These are phyloP conservation scores for Piscicola geometra DNA, from an alignment of 2,888 invertebrate genomes.

Conservation along the genomic window DNA sequence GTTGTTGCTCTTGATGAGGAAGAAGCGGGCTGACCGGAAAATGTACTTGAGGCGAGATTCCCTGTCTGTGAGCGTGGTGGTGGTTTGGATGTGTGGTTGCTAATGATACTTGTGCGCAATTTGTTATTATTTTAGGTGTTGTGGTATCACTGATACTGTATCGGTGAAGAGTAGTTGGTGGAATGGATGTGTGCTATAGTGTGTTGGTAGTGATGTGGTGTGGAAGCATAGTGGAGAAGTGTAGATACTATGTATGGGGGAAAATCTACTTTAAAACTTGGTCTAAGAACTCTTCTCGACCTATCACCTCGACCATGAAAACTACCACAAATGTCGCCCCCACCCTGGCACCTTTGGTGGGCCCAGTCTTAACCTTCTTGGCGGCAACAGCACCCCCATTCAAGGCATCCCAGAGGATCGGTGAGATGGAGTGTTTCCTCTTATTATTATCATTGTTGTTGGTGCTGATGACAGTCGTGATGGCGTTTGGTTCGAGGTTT, in stretches of 20 bases:
- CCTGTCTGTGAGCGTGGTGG: conserved; percentile 37
- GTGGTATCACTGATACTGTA: too few relatives aligned
- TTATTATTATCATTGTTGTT: conserved; percentile 29
- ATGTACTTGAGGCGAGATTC: conserved; percentile 70
- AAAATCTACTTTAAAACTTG: background rate
- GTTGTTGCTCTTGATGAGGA: conserved; percentile 95
- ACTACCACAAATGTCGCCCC: background rate
- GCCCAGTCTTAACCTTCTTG: background rate
- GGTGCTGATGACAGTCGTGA: background rate
- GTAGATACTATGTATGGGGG: too few relatives aligned
- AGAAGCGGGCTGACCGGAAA: conserved; percentile 86
- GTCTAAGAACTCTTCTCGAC: background rate
- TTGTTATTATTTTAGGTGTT: too few relatives aligned
- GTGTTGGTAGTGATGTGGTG: too few relatives aligned
- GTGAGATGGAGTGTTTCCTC: conserved; percentile 48
- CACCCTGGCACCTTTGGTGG: background rate
- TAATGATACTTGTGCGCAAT: too few relatives aligned
- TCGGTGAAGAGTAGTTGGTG: too few relatives aligned
- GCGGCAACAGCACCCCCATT: too few relatives aligned
- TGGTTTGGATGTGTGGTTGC: too few relatives aligned
- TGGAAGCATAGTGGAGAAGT: too few relatives aligned
- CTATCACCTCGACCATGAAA: background rate
- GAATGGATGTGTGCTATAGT: too few relatives aligned
- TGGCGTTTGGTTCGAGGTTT: background rate
- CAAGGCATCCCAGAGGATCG: conserved; percentile 52